Base-by-base conservation (phyloP, 2,888 invertebrate species). In the Drosophila mercatorum region DNA sequence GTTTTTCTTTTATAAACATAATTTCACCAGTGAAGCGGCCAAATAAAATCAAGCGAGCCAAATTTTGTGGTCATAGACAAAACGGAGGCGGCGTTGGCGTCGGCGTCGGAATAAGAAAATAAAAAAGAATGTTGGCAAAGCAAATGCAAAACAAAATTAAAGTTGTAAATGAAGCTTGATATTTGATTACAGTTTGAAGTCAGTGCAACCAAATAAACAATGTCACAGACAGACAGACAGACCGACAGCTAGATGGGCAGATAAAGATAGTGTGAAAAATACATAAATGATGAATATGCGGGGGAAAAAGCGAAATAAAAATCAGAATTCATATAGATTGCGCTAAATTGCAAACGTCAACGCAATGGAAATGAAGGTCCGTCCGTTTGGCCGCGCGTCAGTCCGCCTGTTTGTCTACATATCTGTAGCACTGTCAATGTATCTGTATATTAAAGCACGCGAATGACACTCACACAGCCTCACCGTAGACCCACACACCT, bases 111-210 rank as follows among this genome's bases (percentile, higher is more conserved):
- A 46, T 52, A 31, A 38, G 31, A 10, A 53, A 43, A 28, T 40
- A 11, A n/a, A 46, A 40, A 46, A 40, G 7, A 12, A n/a, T 41
- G 36, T 51, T 53, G 44, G 26, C 12, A 59, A 47, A 57, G 56
- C 53, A 56, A 71, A 69, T 59, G 60, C 62, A 59, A 78, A 64
- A 51, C 61, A 49, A 62, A 58, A 75, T 62, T 62, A 68, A 80
- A 84, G 66, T 69, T 67, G 59, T 82, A 84, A 88, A 82, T 71
- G 69, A 83, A 87, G 71, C 76, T 72, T 70, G 65, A 75, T 71
- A 89, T 85, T 84, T 85, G 83, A 88, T 86, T 76, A 78, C 64
- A 58, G 62, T 51, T 74, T 59, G 74, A 80, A 81, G 60, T 73
- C 52, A 60, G 61, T 67, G 70, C 51, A 59, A 22, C 26, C 53